These are phyloP conservation scores for Eciton burchellii DNA, from an alignment of 1,140 invertebrate genomes.

Conservation along the genomic window DNA sequence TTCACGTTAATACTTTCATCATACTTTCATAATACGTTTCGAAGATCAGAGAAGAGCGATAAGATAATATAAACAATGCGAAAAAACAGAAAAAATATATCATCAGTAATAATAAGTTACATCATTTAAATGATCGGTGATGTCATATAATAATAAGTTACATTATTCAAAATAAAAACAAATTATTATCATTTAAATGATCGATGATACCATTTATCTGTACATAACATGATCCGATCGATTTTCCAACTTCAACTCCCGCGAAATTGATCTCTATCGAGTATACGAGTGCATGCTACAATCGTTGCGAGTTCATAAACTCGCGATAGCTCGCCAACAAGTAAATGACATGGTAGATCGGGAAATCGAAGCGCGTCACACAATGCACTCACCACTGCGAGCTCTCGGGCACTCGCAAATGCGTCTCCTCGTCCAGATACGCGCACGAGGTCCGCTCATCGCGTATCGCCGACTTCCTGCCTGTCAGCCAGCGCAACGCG, in stretches of 20 bases:
- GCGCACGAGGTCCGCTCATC: slow-evolving; percentile 9
- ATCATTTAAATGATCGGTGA: not conserved
- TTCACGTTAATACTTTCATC: not conserved
- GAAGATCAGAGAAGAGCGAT: not conserved
- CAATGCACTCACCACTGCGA: slow-evolving; percentile 35
- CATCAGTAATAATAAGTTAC: too few relatives aligned
- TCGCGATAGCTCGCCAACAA: not conserved
- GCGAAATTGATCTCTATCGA: too few relatives aligned
- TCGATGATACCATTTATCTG: too few relatives aligned
- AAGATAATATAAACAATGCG: not conserved
- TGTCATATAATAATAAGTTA: not conserved
- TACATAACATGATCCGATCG: too few relatives aligned
- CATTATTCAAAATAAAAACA: not conserved
- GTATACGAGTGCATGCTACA: too few relatives aligned
- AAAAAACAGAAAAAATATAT: not conserved
- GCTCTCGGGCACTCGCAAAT: not conserved
- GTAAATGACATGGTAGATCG: not conserved
- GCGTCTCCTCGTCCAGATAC: slow-evolving; percentile 5
- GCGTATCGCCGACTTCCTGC: slow-evolving; percentile 15
- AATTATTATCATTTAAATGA: not conserved
- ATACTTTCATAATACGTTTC: not conserved
- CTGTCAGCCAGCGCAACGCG: slow-evolving; percentile 29
- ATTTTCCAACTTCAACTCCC: too few relatives aligned
- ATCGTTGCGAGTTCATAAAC: not conserved
- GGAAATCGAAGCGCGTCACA: not conserved